phyloP scores from a whole-genome alignment of 2,888 invertebrate genomes.

The Apamea sordens region DNA sequence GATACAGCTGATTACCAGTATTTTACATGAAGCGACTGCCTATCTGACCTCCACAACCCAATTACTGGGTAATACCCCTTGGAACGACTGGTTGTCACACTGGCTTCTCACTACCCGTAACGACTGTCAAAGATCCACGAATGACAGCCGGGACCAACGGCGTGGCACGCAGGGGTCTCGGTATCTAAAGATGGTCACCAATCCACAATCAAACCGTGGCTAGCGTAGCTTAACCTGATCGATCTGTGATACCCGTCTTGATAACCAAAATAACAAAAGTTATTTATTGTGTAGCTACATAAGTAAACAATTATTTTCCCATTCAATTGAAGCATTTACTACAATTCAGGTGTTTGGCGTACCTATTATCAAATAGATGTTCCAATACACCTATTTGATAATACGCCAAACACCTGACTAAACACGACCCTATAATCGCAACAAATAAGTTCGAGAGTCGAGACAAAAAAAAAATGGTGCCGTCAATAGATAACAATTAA shows the following conservation, averaged over 20 bases:
- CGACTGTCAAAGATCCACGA: background rate
- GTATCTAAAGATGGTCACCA: no score
- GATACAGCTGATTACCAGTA: no score
- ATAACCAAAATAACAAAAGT: background rate
- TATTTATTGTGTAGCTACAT: background rate
- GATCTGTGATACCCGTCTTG: background rate
- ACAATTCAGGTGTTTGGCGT: conserved; percentile 1
- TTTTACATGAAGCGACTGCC: no score
- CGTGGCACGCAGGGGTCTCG: no score
- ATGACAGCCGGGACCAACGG: background rate
- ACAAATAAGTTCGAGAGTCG: background rate
- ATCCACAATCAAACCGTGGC: no score
- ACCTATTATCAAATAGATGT: no score
- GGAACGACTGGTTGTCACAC: no score
- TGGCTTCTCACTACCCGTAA: background rate
- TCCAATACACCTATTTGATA: conserved; percentile 39
- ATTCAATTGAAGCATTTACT: conserved; percentile 15
- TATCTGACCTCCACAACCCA: no score
- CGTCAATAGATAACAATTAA: conserved; percentile 30
- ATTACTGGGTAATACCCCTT: no score
- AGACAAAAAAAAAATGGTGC: conserved; percentile 38
- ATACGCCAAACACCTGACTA: conserved; percentile 45
- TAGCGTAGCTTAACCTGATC: background rate
- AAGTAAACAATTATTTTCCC: background rate
- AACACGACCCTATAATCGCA: conserved; percentile 36